A percentile compares a stretch with the other conserved stretches of the same genome.
Conservation (phyloP, 2,888 invertebrate species). For the Hydriomena furcata region DNA sequence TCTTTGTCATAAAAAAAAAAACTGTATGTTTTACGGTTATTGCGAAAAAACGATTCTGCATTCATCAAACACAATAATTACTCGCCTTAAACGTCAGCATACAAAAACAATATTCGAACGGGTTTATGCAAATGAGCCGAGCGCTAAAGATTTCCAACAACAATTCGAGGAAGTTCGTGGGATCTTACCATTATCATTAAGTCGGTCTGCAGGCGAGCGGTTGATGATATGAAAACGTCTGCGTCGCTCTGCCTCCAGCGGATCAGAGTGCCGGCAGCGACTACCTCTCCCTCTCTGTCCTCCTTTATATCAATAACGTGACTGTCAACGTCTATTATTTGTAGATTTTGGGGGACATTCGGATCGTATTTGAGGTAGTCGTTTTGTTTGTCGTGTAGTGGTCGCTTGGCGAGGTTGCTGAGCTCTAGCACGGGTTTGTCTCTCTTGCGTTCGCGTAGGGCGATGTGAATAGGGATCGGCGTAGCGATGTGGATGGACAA, state of each 20-base stretch:
- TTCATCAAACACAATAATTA: no score
- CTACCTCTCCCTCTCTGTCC: conserved; percentile 62
- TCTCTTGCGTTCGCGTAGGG: conserved; percentile 63
- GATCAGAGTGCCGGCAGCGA: conserved; percentile 65
- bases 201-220: conserved; percentile 66
- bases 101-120: conserved; percentile 21
- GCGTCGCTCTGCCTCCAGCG: conserved; percentile 66
- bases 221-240: conserved; percentile 62
- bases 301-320: conserved; percentile 73
- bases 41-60: no score
- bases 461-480: conserved; percentile 62
- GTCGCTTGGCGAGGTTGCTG: conserved; percentile 58
- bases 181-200: conserved; percentile 72
- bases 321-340: conserved; percentile 71
- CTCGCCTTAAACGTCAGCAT: no score
- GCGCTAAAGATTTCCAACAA: conserved; percentile 18
- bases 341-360: conserved; percentile 71
- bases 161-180: conserved; percentile 19
- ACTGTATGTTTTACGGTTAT: no score
- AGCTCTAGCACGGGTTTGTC: conserved; percentile 68
- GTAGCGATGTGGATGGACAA: conserved; percentile 66
- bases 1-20: no score
- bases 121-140: conserved; percentile 29
- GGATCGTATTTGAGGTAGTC: conserved; percentile 75
- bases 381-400: conserved; percentile 54